Evolutionary conservation across 2,888 invertebrate species (phyloP).

Genomic region (Sminthurinus aureus): DNA sequence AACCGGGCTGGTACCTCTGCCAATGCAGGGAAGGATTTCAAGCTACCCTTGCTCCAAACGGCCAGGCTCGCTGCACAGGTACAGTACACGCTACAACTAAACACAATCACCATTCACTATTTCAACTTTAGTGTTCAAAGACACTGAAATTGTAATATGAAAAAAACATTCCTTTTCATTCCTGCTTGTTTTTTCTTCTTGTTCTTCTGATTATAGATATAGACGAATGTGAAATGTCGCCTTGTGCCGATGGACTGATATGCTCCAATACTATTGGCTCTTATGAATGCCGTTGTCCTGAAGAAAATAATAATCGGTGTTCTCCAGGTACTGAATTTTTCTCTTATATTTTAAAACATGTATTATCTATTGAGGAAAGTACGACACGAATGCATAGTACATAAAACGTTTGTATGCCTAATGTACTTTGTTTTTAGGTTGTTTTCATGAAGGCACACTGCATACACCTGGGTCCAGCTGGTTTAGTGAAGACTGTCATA

Average conservation of each 20-base stretch:
- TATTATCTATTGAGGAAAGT: no score
- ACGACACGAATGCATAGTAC: background rate
- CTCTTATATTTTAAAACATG: no score
- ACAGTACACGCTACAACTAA: background rate
- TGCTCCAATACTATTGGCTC: constrained; percentile 83
- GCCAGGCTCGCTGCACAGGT: constrained; percentile 59
- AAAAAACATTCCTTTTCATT: background rate
- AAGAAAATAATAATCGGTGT: constrained; percentile 62
- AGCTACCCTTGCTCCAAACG: constrained; percentile 55
- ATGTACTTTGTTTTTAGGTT: constrained; percentile 66
- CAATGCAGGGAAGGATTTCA: constrained; percentile 81
- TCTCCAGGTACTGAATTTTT: constrained; percentile 60
- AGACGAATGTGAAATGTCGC: constrained; percentile 82
- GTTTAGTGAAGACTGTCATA: constrained; percentile 60
- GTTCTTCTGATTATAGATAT: constrained; percentile 71
- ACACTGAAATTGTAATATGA: background rate
- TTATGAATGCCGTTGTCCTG: constrained; percentile 76
- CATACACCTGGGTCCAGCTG: constrained; percentile 57
- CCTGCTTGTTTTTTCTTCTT: background rate
- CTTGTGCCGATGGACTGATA: constrained; percentile 79
- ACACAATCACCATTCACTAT: no score
- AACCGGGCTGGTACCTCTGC: constrained; percentile 90
- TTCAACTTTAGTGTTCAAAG: background rate
- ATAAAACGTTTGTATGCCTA: background rate
- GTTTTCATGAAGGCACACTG: constrained; percentile 72